Conservation (phyloP, 1,140 invertebrate genomes). For the Xylocopa sonorina region DNA sequence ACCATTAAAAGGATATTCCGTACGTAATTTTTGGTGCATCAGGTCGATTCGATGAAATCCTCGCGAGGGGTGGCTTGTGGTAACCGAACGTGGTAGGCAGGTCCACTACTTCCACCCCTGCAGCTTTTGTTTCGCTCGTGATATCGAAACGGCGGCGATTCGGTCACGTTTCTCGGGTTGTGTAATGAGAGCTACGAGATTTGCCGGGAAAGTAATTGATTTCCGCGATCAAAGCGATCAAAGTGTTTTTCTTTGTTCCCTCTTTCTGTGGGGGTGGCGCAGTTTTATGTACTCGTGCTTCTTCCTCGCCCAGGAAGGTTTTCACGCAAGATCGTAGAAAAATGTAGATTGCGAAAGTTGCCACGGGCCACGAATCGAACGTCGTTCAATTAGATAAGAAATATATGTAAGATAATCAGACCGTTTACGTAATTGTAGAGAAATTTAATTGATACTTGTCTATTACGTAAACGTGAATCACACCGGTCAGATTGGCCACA, state of each 20-base stretch:
- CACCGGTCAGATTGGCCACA: no score
- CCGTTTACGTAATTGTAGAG: no score
- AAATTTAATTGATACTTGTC: no score
- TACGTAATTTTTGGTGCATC: conserved; percentile 51
- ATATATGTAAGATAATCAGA: no score
- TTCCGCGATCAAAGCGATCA: background rate
- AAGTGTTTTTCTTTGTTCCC: background rate
- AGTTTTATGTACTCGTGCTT: background rate
- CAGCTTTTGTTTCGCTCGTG: background rate
- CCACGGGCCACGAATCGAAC: no score
- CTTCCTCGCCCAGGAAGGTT: no score
- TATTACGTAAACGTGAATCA: no score
- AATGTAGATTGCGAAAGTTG: no score
- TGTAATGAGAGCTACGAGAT: background rate
- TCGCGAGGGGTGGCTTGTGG: background rate
- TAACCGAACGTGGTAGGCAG: background rate
- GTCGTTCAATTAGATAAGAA: background rate
- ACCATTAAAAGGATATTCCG: conserved; percentile 61
- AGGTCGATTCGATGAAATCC: conserved; percentile 34
- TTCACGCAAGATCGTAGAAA: no score
- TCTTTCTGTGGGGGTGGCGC: no score
- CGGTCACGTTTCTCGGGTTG: background rate
- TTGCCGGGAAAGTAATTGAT: background rate
- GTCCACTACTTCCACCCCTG: background rate
- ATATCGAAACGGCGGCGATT: background rate